A percentile compares a stretch with the other conserved stretches of the same genome.
Conservation (phyloP, 2,888 invertebrate genomes). For the Mystacides longicornis region DNA sequence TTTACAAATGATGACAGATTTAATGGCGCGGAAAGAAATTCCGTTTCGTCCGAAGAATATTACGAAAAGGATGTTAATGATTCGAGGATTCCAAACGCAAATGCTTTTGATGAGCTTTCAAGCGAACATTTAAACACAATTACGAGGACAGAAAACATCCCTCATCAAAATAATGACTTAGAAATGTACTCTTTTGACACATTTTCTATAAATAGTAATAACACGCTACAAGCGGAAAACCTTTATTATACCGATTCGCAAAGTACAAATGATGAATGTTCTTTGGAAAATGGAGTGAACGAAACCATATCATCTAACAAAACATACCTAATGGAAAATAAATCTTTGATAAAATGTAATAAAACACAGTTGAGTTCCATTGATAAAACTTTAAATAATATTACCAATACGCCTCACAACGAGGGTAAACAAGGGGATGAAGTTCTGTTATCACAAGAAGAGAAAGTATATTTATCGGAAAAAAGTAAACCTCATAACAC, state of each 20-base stretch:
- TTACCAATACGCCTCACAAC: neutral
- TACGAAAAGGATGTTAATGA: neutral
- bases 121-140: neutral
- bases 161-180: neutral
- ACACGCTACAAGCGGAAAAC: conserved; percentile 5
- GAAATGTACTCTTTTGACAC: conserved; percentile 8
- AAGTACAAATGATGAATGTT: neutral
- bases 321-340: neutral
- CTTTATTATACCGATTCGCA: neutral
- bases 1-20: neutral
- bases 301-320: neutral
- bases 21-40: neutral
- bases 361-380: neutral
- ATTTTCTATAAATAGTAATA: neutral
- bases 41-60: neutral
- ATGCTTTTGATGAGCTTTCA: neutral
- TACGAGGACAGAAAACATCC: neutral
- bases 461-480: neutral
- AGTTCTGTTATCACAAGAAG: neutral
- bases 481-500: neutral
- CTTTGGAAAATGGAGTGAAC: neutral
- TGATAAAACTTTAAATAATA: neutral
- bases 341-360: neutral
- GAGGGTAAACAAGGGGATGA: neutral
- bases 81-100: neutral